phyloP scores from a whole-genome alignment of 2,113 vertebrate genomes.

The Gavia stellata region DNA sequence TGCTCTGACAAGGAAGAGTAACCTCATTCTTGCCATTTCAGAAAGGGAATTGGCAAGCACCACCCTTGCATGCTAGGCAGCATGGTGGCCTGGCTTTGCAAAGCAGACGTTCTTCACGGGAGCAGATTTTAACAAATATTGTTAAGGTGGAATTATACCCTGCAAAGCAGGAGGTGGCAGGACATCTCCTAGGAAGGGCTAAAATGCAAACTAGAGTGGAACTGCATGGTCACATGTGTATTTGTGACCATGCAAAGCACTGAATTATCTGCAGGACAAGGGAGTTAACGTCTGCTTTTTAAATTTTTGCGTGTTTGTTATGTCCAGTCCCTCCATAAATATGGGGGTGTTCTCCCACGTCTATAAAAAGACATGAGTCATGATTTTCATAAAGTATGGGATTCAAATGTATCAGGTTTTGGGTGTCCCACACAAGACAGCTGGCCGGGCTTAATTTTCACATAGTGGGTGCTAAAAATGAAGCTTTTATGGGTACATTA shows the following conservation, averaged over 20 bases:
- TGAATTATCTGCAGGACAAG: background rate
- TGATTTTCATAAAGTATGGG: conserved; percentile 24
- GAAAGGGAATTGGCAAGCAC: background rate
- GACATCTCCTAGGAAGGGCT: background rate
- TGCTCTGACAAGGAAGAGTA: background rate
- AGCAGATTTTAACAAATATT: background rate
- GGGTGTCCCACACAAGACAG: conserved; percentile 41
- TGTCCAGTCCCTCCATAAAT: background rate
- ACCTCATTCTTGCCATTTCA: background rate
- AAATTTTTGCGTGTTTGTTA: background rate
- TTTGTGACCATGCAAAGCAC: background rate
- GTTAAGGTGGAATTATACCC: background rate
- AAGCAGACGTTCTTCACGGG: background rate
- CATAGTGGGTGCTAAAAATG: background rate
- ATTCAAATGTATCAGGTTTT: conserved; percentile 5
- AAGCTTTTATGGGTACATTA: background rate
- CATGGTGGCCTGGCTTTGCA: background rate
- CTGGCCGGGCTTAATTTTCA: conserved; percentile 24
- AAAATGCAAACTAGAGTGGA: background rate
- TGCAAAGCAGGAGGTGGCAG: background rate
- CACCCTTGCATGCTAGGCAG: background rate
- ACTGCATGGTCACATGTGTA: background rate
- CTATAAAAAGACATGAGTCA: conserved; percentile 30
- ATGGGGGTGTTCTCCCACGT: background rate
- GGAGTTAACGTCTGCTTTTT: background rate